A percentile compares a stretch with the other conserved stretches of the same genome.
Conservation (phyloP, 2,113 vertebrate genomes). For the Leiothrix lutea region DNA sequence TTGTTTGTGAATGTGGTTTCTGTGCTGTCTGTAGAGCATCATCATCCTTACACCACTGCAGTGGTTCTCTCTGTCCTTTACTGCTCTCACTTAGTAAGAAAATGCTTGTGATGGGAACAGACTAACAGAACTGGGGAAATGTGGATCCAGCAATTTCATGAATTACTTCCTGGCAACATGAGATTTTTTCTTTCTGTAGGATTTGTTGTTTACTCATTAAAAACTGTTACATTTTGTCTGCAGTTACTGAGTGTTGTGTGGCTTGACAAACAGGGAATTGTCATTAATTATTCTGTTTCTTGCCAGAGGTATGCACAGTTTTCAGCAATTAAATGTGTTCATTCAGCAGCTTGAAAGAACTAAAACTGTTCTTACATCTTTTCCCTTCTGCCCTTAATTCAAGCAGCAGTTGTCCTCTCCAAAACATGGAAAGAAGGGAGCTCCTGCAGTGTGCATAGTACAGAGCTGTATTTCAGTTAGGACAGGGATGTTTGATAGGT, state of each 20-base stretch:
- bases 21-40: not conserved
- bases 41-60: not conserved
- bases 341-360: not conserved
- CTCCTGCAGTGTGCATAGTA: not conserved
- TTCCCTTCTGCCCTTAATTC: not conserved
- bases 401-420: not conserved
- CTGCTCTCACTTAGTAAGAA: not conserved
- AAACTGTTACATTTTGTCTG: not conserved
- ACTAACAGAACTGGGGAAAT: not conserved
- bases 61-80: not conserved
- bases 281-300: not conserved
- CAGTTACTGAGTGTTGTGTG: not conserved
- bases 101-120: not conserved
- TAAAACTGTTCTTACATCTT: not conserved
- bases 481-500: not conserved
- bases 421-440: not conserved
- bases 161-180: not conserved
- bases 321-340: not conserved
- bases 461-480: not conserved
- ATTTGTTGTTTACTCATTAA: not conserved
- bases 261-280: not conserved
- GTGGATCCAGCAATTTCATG: not conserved
- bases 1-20: not conserved
- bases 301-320: not conserved
- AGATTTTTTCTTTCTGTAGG: not conserved